Base-by-base conservation (phyloP, 37 sponge, comb jelly and placozoan species). In the Chondrilla cf. caribensis region DNA sequence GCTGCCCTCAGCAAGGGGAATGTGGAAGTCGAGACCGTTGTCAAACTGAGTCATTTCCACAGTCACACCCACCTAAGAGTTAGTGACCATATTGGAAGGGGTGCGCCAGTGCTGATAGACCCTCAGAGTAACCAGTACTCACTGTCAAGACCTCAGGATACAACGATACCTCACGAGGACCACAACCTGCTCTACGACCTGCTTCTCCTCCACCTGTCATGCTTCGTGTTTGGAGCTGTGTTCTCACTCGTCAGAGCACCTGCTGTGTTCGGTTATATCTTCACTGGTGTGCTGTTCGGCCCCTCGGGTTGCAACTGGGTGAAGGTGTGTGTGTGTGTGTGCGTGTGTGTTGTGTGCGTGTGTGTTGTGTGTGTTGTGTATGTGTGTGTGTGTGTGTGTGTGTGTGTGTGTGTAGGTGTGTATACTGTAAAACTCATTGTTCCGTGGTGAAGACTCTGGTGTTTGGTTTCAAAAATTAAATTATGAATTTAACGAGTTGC, bases 271-370 rank as follows among this genome's bases (percentile, higher is more conserved):
- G 98, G 95, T 19, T 92, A 89, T 83, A 89, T 90, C 19, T 41
- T 97, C 0, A 73, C 88, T 25, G 98, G 98, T 0, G 86, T 93
- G 62, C 32, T 97, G 9, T 84, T 97, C 24, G 98, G 98, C 32
- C 98, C 98, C 0, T 65, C 88, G n/a, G 93, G 96, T 2, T 79
- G 64, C 38, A 88, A 95, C 79, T n/a, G 57, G 18, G 77, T 94
- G 17, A 84, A 58, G 65, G 85, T 84, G 39, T 29, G 19, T 40
- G 54, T 68, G 64, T 83, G 26, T 60, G 58, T 24, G 58, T 47
- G 51, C 11, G 51, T 47, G 51, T 47, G 51, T 47, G 51, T 47
- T 47, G 51, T 47, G 51, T 47, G 51, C 11, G 51, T 47, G 51
- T 47, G 51, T 47, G 51, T 47, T 47, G 51, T 47, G 54, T 54